Conservation (phyloP, 2,797 vertebrate genomes). For the Tolypeutes matacus region DNA sequence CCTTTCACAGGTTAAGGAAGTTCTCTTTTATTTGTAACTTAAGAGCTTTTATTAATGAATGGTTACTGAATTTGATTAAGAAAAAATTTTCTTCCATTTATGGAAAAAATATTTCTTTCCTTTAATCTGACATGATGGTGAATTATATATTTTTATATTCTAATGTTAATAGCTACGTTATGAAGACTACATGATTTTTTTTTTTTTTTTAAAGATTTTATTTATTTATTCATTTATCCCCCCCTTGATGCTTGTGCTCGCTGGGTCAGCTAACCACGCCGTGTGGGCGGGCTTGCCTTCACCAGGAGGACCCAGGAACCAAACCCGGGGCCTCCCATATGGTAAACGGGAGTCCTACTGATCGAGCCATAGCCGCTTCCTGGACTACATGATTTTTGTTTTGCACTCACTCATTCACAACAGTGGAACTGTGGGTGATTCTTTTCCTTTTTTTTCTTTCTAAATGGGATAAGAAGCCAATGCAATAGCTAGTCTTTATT, state of each 20-base stretch:
- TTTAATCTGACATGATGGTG: not conserved
- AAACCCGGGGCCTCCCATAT: no score
- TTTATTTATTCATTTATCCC: no score
- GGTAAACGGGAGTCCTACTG: no score
- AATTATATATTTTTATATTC: not conserved
- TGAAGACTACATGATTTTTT: slow-evolving; percentile 14
- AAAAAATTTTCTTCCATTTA: not conserved
- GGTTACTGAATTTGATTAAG: not conserved
- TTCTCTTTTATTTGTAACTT: slow-evolving; percentile 54
- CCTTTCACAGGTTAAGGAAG: not conserved
- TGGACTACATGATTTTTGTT: not conserved
- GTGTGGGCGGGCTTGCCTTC: no score
- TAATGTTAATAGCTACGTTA: not conserved
- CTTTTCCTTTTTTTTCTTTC: slow-evolving; percentile 8
- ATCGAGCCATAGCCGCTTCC: no score
- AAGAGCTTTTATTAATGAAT: slow-evolving; percentile 34
- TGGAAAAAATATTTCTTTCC: not conserved
- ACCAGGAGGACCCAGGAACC: no score
- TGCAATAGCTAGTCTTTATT: no score
- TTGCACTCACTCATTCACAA: not conserved
- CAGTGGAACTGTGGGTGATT: not conserved
- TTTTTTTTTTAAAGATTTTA: no score
- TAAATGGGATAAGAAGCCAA: no score
- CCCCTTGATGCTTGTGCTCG: no score
- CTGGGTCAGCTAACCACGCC: no score